Conservation (phyloP, 2,797 vertebrate species). For the Pteronotus mesoamericanus region DNA sequence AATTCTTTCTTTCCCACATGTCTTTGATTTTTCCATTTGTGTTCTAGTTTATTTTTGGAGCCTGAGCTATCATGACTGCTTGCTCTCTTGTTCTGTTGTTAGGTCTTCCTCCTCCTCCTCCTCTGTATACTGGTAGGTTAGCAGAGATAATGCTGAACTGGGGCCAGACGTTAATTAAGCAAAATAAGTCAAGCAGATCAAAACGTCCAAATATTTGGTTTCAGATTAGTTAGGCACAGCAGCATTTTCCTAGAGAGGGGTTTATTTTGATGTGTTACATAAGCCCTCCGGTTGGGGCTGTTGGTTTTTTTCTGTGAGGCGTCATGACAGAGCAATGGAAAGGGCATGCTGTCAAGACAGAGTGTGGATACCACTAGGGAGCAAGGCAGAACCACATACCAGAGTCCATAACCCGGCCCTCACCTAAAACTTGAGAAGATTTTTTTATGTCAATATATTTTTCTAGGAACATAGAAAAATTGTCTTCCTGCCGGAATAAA, state of each 20-base stretch:
- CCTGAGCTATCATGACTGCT: neutral
- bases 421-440: neutral
- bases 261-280: slow-evolving; percentile 28
- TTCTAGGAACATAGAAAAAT: neutral
- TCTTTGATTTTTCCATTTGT: slow-evolving; percentile 27
- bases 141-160: neutral
- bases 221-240: slow-evolving; percentile 14
- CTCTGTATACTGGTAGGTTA: neutral
- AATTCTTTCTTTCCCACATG: neutral
- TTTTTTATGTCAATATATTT: neutral
- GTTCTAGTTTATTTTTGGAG: slow-evolving; percentile 42
- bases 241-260: slow-evolving; percentile 8
- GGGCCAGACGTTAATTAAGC: slow-evolving; percentile 56
- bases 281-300: neutral
- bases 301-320: neutral
- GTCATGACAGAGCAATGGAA: neutral
- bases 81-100: neutral
- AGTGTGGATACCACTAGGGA: neutral
- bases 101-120: neutral
- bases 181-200: slow-evolving; percentile 62
- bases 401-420: neutral
- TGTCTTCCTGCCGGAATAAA: slow-evolving; percentile 17
- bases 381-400: neutral
- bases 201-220: slow-evolving; percentile 50
- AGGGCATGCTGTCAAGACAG: neutral